These are phyloP conservation scores for Toxostoma redivivum DNA, from an alignment of 2,113 vertebrate species.

Conservation along the genomic window DNA sequence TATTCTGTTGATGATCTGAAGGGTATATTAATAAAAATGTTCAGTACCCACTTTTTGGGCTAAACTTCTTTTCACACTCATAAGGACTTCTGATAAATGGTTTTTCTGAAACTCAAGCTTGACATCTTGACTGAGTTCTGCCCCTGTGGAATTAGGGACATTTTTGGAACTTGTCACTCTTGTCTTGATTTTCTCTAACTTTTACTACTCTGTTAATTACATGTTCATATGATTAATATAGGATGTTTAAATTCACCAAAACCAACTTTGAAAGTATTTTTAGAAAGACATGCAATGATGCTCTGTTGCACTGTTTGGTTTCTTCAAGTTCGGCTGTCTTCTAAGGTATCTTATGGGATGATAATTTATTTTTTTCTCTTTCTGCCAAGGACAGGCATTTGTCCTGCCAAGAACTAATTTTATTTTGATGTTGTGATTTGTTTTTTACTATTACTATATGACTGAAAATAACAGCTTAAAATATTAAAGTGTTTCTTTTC, in stretches of 20 bases:
- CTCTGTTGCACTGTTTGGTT: not conserved
- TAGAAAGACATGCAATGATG: conserved; percentile 28
- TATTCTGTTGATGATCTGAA: conserved; percentile 36
- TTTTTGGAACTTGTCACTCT: not conserved
- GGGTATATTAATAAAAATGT: conserved; percentile 65
- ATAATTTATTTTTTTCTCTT: conserved; percentile 36
- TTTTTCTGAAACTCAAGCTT: not conserved
- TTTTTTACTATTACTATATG: conserved; percentile 20
- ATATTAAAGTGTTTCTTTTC: not conserved
- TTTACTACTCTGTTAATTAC: conserved; percentile 10
- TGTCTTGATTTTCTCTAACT: conserved; percentile 18
- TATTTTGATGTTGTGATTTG: conserved; percentile 36
- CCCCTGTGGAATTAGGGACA: conserved; percentile 11
- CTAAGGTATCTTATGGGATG: conserved; percentile 23
- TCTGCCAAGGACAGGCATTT: not conserved
- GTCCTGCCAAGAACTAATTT: not conserved
- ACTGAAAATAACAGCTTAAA: conserved; percentile 19
- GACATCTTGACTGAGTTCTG: not conserved
- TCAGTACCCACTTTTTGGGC: conserved; percentile 25
- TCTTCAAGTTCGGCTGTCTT: conserved; percentile 28
- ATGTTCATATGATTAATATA: not conserved
- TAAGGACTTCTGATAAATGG: not conserved
- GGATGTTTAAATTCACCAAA: conserved; percentile 9
- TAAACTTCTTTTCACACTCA: not conserved
- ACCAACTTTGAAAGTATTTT: conserved; percentile 25